Base-by-base conservation (phyloP, 2,113 vertebrate genomes). In the Notarius quadriscutis region DNA sequence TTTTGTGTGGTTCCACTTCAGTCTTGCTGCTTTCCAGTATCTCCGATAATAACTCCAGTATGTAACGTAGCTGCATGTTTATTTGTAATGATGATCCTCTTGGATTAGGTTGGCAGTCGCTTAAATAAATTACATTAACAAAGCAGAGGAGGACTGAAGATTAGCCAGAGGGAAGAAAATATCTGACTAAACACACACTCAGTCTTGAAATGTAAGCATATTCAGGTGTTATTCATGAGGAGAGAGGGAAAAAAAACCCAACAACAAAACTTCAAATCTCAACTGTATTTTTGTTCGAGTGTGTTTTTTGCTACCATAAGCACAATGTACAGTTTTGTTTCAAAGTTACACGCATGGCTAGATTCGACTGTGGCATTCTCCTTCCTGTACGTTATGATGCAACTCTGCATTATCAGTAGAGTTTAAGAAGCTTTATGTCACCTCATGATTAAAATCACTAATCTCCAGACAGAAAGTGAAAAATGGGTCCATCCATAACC, bases 401-500 rank as follows among this genome's bases (percentile, higher is more conserved):
- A 48, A 74, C 71, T 72, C 1, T 22, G 71, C 27, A 34, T 74
- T 50, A 4, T 11, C 22, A 48, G 18, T 74, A 74, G 71, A 48
- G 74, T 25, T 25, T 80, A 18, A 80, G 20, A 57, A 30, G n/a
- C 77, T 78, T n/a, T 55, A 15, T 27, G 51, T 17, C 51, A 55
- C 75, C 50, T 7, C 75, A 53, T 78, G 75, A 22, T 80, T 80
- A 80, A 17, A 80, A 80, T 34, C 53, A 30, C 14, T 58, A 77
- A 53, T 57, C 14, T 57, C 15, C 51, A 81, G 51, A 81, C 57
- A 60, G 55, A 60, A 12, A 22, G 8, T 60, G 10, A 81, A 81
- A 81, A 60, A 81, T 79, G 0, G 8, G n/a, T 60, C 10, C 5
- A 79, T 20, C 25, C 22, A 17, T 55, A 79, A 79, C 14, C 60